These are phyloP conservation scores for Xestobium rufovillosum DNA, from an alignment of 2,888 invertebrate genomes.

Conservation along the genomic window DNA sequence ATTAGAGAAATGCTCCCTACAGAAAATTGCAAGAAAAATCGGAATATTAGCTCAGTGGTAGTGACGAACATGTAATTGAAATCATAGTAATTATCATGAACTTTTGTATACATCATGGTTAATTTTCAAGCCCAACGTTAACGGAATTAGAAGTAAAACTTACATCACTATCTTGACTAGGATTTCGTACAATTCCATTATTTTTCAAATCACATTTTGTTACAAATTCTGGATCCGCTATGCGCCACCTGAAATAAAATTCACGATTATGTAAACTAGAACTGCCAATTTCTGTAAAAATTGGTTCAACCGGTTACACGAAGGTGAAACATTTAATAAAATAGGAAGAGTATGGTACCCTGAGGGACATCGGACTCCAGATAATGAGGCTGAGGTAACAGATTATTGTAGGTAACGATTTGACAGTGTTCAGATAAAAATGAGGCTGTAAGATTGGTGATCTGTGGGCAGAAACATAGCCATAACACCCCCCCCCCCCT, in stretches of 20 bases:
- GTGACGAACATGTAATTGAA: slow-evolving; percentile 18
- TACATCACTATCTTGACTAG: slow-evolving; percentile 50
- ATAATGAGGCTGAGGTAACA: too few species aligned
- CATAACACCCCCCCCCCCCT: too few species aligned
- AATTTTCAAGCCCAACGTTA: neutral
- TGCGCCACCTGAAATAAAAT: slow-evolving; percentile 59
- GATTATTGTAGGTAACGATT: too few species aligned
- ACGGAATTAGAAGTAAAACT: slow-evolving; percentile 33
- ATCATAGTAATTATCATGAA: slow-evolving; percentile 15
- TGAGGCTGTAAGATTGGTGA: too few species aligned
- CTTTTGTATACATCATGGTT: slow-evolving; percentile 17
- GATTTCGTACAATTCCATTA: slow-evolving; percentile 48
- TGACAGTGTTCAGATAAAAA: too few species aligned
- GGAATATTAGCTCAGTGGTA: slow-evolving; percentile 21
- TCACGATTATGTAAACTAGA: too few species aligned
- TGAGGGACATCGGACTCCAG: too few species aligned
- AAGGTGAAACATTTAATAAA: too few species aligned
- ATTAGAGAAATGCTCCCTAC: neutral
- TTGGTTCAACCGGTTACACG: too few species aligned
- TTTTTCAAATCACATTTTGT: slow-evolving; percentile 39
- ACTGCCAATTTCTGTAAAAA: too few species aligned
- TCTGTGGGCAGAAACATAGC: too few species aligned
- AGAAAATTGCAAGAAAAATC: neutral
- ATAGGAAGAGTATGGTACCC: too few species aligned
- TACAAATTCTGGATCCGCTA: slow-evolving; percentile 53